Conservation (phyloP, 2,113 vertebrate genomes). For the Microtus oregoni region DNA sequence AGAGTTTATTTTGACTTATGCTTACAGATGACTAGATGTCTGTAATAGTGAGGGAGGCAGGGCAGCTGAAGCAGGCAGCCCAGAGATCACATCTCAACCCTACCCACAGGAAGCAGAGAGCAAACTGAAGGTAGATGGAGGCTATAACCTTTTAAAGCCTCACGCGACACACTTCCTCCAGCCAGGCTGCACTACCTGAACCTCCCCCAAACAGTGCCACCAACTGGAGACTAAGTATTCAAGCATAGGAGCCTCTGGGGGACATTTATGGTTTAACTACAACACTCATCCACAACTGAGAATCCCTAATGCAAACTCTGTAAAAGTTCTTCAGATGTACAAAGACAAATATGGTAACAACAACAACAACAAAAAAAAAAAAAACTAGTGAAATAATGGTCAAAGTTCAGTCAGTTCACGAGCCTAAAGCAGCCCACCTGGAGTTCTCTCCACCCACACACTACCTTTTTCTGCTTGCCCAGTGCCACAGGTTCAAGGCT, state of each 20-base stretch:
- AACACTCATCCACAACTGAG: background rate
- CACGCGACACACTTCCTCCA: background rate
- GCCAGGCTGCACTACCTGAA: background rate
- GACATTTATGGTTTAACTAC: background rate
- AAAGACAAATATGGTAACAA: background rate
- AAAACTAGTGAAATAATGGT: background rate
- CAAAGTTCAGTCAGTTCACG: background rate
- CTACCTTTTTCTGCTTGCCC: background rate
- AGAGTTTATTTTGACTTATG: background rate
- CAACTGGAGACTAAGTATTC: background rate
- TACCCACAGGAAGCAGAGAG: background rate
- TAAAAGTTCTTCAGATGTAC: background rate
- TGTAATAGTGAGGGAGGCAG: background rate
- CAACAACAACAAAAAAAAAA: background rate
- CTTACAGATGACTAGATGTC: too few relatives aligned
- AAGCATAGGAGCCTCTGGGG: background rate
- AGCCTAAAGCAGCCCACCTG: background rate
- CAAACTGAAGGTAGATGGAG: background rate
- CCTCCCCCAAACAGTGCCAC: background rate
- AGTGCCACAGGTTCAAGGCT: accelerated
- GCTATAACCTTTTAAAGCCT: background rate
- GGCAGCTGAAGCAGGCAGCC: background rate
- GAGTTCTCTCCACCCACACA: background rate
- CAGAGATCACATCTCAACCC: background rate
- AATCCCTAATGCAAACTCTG: background rate